phyloP scores from a whole-genome alignment of 2,888 invertebrate genomes.

The Sphaerophoria taeniata region DNA sequence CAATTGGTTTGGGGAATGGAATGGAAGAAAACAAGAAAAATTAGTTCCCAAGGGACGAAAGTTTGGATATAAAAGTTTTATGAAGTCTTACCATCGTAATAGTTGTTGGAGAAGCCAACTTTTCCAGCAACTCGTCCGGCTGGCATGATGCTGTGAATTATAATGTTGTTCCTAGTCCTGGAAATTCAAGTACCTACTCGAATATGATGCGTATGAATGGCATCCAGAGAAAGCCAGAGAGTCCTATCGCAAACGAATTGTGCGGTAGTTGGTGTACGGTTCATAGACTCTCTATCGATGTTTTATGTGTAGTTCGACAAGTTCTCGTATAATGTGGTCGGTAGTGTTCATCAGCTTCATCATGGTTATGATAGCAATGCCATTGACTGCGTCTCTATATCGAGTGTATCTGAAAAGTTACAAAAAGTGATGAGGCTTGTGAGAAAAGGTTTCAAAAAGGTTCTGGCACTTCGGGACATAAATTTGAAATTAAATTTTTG shows the following conservation, averaged over 20 bases:
- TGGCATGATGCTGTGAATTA: constrained; percentile 78
- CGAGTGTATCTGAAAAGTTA: constrained; percentile 33
- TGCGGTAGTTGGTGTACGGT: not conserved
- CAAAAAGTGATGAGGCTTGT: not conserved
- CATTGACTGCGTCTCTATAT: constrained; percentile 39
- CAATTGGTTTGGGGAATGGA: not conserved
- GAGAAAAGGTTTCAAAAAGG: not conserved
- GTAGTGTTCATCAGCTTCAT: constrained; percentile 21
- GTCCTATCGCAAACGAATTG: not conserved
- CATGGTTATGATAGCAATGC: constrained; percentile 34
- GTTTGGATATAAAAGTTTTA: not conserved
- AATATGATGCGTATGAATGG: constrained; percentile 23
- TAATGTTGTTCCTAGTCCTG: constrained; percentile 33
- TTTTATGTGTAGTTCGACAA: constrained; percentile 13
- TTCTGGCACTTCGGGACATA: not conserved
- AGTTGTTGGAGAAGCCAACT: constrained; percentile 82
- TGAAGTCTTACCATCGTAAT: constrained; percentile 80
- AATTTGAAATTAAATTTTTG: not conserved
- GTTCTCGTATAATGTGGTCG: constrained; percentile 23
- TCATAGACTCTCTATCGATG: not conserved
- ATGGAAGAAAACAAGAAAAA: constrained; percentile 13
- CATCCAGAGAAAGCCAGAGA: not conserved
- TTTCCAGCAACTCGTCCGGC: constrained; percentile 83
- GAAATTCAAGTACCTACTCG: not conserved
- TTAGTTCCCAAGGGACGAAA: constrained; percentile 13